These are phyloP conservation scores for Griposia aprilina DNA, from an alignment of 2,888 invertebrate genomes.

Conservation along the genomic window DNA sequence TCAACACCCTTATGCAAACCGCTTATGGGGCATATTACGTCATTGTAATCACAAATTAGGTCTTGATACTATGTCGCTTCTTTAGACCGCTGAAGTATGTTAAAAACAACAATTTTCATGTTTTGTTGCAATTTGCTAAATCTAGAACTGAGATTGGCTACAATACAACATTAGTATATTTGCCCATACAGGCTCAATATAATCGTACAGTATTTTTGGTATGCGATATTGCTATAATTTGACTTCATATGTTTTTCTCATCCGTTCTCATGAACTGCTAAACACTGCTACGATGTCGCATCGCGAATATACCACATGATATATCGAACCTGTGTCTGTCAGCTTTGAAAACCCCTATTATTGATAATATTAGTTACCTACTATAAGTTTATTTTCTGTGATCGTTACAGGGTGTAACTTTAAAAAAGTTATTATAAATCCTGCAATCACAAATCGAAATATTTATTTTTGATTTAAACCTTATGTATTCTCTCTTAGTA, in stretches of 20 bases:
- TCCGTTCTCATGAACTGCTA: background rate
- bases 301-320: background rate
- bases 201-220: constrained; percentile 1
- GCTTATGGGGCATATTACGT: constrained; percentile 7
- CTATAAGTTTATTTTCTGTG: constrained; percentile 57
- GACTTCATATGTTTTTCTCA: background rate
- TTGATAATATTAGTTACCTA: constrained; percentile 39
- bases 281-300: background rate
- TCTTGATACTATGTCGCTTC: background rate
- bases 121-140: background rate
- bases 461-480: constrained; percentile 1
- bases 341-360: background rate
- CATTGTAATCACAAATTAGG: constrained; percentile 1
- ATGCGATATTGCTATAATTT: background rate
- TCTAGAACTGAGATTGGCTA: background rate
- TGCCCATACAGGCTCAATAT: background rate
- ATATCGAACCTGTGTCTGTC: background rate
- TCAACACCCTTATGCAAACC: background rate
- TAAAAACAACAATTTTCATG: constrained; percentile 1
- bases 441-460: background rate
- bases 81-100: background rate
- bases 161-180: background rate
- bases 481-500: constrained; percentile 16
- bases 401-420: constrained; percentile 57
- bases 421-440: constrained; percentile 28